Base-by-base conservation (phyloP, 2,113 vertebrate genomes). In the Poeciliopsis turrubarensis region DNA sequence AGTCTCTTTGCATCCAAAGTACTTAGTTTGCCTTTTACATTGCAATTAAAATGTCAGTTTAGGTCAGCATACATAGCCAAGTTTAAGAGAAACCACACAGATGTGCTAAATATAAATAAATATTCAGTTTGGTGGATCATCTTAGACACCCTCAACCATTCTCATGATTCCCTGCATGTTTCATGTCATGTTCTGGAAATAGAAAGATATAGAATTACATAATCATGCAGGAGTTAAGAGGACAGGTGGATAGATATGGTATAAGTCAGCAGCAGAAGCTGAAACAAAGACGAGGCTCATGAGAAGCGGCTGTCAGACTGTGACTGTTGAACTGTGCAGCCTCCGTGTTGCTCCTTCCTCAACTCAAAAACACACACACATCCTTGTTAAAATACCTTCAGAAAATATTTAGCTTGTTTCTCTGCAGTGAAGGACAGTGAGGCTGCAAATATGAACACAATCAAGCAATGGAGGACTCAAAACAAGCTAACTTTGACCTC, bases 1-100 rank as follows among this genome's bases (percentile, higher is more conserved):
- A 66, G 72, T 68, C 17, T 51, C 69, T 72, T 70, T 70, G 54
- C 51, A 12, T 37, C 17, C 44, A 12, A 71, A 83, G 11, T n/a
- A 63, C 22, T 54, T 2, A 25, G 2, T 19, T 25, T 54, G 2
- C 19, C 17, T 22, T 54, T 25, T 22, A 54, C 7, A 54, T 54
- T 54, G 47, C 22, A 54, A 22, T 54, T 54, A 25, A 19, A 54
- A 54, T 19, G 19, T 54, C 7, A 51, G 22, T 51, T 22, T 19
- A 51, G 25, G 19, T 51, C 25, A 19, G 15, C 19, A 51, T 8
- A 7, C 4, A 54, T 22, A 54, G 19, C 47, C 19, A 54, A 54
- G 14, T 4, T 4, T 4, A 41, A 1, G 39, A 15, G 3, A 15
- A 14, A 41, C 14, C 12, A 41, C 39, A 41, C 14, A 47, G 5